Evolutionary conservation across 2,888 invertebrate species (phyloP).

Genomic region (Lasiommata megera): DNA sequence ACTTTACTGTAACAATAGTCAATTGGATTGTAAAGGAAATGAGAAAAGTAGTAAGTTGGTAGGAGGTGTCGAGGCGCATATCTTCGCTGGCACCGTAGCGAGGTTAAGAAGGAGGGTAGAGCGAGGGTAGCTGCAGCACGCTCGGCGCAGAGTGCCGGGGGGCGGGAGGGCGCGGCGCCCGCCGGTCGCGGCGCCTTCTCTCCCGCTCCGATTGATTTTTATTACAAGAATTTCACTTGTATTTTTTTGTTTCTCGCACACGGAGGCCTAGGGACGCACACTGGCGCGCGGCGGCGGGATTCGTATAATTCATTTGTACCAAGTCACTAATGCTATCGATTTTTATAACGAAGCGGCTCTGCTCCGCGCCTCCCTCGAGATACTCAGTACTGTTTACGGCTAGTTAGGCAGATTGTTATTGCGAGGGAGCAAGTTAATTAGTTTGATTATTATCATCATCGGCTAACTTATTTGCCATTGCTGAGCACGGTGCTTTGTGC

Average conservation of each 20-base stretch:
- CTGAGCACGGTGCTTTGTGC: no score
- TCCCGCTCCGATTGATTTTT: slow-evolving; percentile 81
- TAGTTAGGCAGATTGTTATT: no score
- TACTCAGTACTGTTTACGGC: not conserved
- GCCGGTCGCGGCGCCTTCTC: slow-evolving; percentile 76
- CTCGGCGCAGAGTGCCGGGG: slow-evolving; percentile 45
- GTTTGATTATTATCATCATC: no score
- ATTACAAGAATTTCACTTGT: slow-evolving; percentile 80
- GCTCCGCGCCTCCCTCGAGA: slow-evolving; percentile 14
- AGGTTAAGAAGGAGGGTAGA: not conserved
- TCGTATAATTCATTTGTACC: slow-evolving; percentile 80
- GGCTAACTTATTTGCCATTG: no score
- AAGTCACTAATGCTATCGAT: slow-evolving; percentile 80
- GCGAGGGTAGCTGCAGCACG: slow-evolving; percentile 60
- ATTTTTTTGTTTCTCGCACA: slow-evolving; percentile 77
- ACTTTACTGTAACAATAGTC: no score
- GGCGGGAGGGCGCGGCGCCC: slow-evolving; percentile 52
- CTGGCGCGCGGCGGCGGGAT: slow-evolving; percentile 62
- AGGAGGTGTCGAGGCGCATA: no score
- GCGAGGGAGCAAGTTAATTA: no score
- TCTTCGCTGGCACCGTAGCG: no score
- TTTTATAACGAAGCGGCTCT: slow-evolving; percentile 65
- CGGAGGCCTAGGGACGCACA: slow-evolving; percentile 66
- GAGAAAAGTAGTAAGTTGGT: not conserved
- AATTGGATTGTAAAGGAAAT: no score